Base-by-base conservation (phyloP, 64 coral and sea anemone genomes). In the Trachythela sp. region DNA sequence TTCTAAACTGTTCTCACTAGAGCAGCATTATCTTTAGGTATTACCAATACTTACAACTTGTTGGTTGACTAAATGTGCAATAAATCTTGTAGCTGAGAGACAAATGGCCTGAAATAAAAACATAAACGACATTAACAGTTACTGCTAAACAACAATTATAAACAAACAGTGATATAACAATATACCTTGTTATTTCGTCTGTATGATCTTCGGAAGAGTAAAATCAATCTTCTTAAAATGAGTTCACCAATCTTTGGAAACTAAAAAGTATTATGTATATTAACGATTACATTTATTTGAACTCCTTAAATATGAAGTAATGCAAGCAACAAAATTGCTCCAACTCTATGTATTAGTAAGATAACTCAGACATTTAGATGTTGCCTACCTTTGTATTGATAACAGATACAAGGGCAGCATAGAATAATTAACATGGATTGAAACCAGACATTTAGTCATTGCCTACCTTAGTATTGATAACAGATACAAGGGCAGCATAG, bases 191-290 rank as follows among this genome's bases (percentile, higher is more conserved):
- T 91, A 91, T 99, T 99, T 87, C 96, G 92, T 70, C 96, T 95
- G 84, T 90, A 99, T 24, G 93, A 94, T 84, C 96, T 59, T 87
- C 96, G 80, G 34, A 99, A 99, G 58, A 93, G 93, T 88, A 99
- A 85, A 56, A 99, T 87, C 64, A 99, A 39, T 30, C 96, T 88
- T 84, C 96, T 92, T 27, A 99, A 33, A 84, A 99, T 92, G 36
- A 99, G 92, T 35, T 99, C 96, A 87, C 96, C 96, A 99, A 95
- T 99, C 83, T 95, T 99, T 24, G 96, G 96, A 90, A 99, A 99
- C 96, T 99, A 52, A 31, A 56, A 83, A 14, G 70, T 15, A 89
- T 24, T 31, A 27, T 64, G 4, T 26, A n/a, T n/a, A 64, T n/a
- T 1, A 0, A 15, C 22, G 22, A 1, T 15, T 52, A 52, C 49